Base-by-base conservation (phyloP, 2,888 invertebrate species). In the Zootermopsis nevadensis region DNA sequence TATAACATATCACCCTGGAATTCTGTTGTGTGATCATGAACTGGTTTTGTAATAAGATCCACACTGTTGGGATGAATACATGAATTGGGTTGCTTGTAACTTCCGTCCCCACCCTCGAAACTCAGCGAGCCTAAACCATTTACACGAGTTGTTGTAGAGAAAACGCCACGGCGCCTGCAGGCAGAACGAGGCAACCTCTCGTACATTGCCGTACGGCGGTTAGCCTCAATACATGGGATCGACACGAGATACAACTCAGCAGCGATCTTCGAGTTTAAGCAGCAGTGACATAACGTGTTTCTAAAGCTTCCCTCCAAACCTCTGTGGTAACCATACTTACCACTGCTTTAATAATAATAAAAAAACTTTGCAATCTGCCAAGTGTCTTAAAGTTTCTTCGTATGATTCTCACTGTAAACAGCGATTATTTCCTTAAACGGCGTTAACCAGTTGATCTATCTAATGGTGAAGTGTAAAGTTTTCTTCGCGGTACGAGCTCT, bases 61-160 rank as follows among this genome's bases (percentile, higher is more conserved):
- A 27, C n/a, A 27, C 48, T 48, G 48, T 48, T 48, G 19, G 30
- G 12, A 15, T 30, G 6, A 66, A 66, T 66, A 66, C 66, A 66
- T 66, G 66, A 66, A 66, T 30, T 6, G 33, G 69, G 55, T 77
- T 77, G 53, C 55, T 77, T 77, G 53, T 77, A 77, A 77, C 55
- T 48, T 76, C 42, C 55, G 77, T 77, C 42, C 77, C 77, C 55
- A 30, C 31, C 19, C 48, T 19, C 19, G 48, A 48, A 48, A 48
- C 15, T 19, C 12, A 60, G 60, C n/a, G n/a, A n/a, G n/a, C n/a
- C n/a, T 60, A 60, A 60, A 76, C 77, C 77, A 77, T 77, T 77
- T 77, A 77, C 77, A 77, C 77, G 77, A 31, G 55, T 77, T 77
- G 77, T 77, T 77, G 77, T 77, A 53, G 55, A 55, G 55, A n/a